A percentile compares a stretch with the other conserved stretches of the same genome.
Conservation (phyloP, 2,113 vertebrate genomes). For the Hyperopisus bebe region DNA sequence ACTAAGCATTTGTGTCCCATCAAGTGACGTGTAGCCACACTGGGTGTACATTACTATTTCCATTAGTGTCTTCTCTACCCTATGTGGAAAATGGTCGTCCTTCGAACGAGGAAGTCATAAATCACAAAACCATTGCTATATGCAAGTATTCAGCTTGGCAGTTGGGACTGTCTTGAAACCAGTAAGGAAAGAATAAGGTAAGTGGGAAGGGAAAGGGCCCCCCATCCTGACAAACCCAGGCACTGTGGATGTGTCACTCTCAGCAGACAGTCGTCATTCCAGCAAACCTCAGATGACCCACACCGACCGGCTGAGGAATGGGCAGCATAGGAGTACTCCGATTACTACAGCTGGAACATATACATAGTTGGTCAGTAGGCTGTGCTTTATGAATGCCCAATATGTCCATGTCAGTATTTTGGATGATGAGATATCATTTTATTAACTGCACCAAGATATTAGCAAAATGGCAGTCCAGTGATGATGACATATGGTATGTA, state of each 20-base stretch:
- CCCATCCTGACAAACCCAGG: background rate
- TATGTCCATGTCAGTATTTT: background rate
- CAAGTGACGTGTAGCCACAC: background rate
- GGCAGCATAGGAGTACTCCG: too few relatives aligned
- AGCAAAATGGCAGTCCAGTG: background rate
- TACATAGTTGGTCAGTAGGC: background rate
- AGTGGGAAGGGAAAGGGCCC: background rate
- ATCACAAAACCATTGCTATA: background rate
- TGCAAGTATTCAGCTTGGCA: background rate
- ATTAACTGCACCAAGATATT: background rate
- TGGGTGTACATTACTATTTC: background rate
- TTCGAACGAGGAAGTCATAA: background rate
- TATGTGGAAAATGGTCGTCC: background rate
- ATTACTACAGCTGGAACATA: background rate
- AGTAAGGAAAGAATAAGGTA: background rate
- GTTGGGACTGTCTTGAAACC: background rate
- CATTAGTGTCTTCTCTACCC: background rate
- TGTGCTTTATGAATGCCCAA: background rate
- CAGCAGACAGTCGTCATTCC: background rate
- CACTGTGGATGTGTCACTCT: background rate
- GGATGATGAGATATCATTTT: background rate
- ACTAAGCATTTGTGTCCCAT: background rate
- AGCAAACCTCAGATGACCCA: background rate
- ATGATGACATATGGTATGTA: background rate
- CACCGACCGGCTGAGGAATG: background rate